A percentile compares a stretch with the other conserved stretches of the same genome.
Evolutionary conservation across 2,888 invertebrate species (phyloP).

Genomic region (Conus canariensis): DNA sequence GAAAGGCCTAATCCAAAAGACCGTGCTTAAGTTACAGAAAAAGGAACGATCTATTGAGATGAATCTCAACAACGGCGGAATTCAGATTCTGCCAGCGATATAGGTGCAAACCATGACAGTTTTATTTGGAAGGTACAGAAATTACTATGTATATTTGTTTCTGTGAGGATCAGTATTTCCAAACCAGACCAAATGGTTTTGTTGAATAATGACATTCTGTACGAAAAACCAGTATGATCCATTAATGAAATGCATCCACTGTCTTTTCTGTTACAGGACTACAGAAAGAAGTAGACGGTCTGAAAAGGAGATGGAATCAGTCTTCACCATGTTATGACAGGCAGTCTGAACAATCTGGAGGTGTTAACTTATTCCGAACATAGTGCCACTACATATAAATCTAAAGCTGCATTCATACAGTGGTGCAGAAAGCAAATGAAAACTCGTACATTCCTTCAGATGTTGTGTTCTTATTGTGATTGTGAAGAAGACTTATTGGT

Average conservation of each 20-base stretch:
- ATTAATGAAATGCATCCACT: not conserved
- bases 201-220: too few relatives aligned
- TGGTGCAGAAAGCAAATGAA: not conserved
- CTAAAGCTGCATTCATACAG: not conserved
- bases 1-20: too few relatives aligned
- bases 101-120: too few relatives aligned
- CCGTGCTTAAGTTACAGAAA: too few relatives aligned
- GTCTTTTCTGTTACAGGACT: constrained; percentile 37
- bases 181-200: too few relatives aligned
- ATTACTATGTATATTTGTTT: too few relatives aligned
- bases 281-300: constrained; percentile 27
- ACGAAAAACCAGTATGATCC: not conserved
- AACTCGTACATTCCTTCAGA: constrained; percentile 5
- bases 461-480: not conserved
- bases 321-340: not conserved
- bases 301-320: not conserved
- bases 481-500: not conserved
- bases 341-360: not conserved
- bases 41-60: too few relatives aligned
- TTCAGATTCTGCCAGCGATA: too few relatives aligned
- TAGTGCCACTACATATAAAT: not conserved
- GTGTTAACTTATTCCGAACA: not conserved
- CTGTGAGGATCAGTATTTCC: too few relatives aligned
- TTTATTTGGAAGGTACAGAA: too few relatives aligned
- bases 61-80: too few relatives aligned